Conservation (phyloP, 1,140 invertebrate species). For the Tetragnatha versicolor region DNA sequence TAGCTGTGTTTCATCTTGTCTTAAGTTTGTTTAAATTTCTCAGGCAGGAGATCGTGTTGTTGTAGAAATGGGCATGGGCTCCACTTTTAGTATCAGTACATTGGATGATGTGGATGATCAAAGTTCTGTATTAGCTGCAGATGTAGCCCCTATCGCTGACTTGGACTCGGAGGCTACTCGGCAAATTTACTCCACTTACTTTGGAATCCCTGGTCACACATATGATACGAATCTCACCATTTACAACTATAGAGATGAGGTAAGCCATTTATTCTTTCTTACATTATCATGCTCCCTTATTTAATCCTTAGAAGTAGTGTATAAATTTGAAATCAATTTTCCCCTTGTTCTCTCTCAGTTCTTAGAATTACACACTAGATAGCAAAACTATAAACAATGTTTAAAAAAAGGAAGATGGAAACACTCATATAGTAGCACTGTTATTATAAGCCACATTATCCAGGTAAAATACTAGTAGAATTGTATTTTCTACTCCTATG, state of each 20-base stretch:
- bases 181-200: slow-evolving; percentile 17
- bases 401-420: too few relatives aligned
- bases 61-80: not conserved
- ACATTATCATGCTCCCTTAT: not conserved
- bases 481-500: too few relatives aligned
- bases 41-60: not conserved
- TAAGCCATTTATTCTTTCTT: not conserved
- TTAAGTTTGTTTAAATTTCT: not conserved
- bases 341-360: too few relatives aligned
- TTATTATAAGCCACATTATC: too few relatives aligned
- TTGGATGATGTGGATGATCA: slow-evolving; percentile 26
- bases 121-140: not conserved
- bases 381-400: too few relatives aligned
- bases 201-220: not conserved
- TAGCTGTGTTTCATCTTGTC: not conserved
- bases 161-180: not conserved
- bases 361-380: too few relatives aligned
- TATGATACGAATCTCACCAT: slow-evolving; percentile 37
- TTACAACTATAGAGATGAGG: slow-evolving; percentile 23
- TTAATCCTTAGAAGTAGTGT: not conserved
- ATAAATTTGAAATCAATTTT: not conserved
- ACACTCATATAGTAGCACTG: too few relatives aligned
- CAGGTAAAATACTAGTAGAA: too few relatives aligned
- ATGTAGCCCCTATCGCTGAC: not conserved
- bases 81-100: not conserved